Base-by-base conservation (phyloP, 2,888 invertebrate genomes). In the Poecilus cupreus region DNA sequence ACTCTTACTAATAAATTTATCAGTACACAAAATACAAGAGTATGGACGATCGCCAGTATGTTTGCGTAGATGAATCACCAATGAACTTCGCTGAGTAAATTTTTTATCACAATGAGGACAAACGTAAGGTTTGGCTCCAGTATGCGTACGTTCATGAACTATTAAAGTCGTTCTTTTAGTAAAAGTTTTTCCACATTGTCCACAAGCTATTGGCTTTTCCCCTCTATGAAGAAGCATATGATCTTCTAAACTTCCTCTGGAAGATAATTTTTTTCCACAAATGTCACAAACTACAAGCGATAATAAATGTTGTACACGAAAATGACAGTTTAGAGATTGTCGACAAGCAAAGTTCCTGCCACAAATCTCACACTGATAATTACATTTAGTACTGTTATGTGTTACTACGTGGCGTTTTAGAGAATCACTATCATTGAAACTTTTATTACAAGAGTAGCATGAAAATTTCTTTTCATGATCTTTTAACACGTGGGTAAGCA, bases 161-260 rank as follows among this genome's bases (percentile, higher is more conserved):
- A 90, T 90, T 74, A 92, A 84, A 0, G 91, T 91, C 70, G 90
- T 91, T 82, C 90, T 90, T 82, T 92, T 90, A 26, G 91, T 91
- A 84, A 92, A 92, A 0, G 90, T 86, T 83, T 92, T 92, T 49
- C 90, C 90, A 82, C 93, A 93, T 79, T 90, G 88, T n/a, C 90
- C 89, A 82, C 92, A 92, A 13, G 90, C 88, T 46, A 89, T 91
- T 0, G 92, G 92, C 43, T 91, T 88, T 0, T 90, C 87, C 10
- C 91, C 90, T 0, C 90, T 90, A 78, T 92, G 92, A 0, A 89
- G 89, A 0, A 91, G 90, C 87, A 90, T 90, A 70, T 92, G 92
- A 0, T 89, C 87, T 24, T 89, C 89, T 70, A 92, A 83, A 10
- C 89, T 83, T 10, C 89, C 88, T 0, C 87, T 89, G 20, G 72